Percentiles rank a stretch among this genome's conserved stretches.
Conservation (phyloP, 1,140 invertebrate species). For the Camponotus vicinus region DNA sequence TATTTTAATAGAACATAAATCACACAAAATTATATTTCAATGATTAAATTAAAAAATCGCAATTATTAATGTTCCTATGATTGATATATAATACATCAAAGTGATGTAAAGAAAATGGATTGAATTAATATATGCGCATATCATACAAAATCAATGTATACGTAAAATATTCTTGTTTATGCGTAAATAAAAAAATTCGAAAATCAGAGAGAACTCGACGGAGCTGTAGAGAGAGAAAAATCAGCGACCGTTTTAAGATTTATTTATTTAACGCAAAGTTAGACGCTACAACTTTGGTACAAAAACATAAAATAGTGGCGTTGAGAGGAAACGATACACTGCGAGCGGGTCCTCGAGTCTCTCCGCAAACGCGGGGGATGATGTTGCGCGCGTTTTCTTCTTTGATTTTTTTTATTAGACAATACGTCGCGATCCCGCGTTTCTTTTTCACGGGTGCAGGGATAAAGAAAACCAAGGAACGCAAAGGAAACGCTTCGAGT, state of each 20-base stretch:
- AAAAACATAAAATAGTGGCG: conserved; percentile 84
- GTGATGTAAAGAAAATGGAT: no score
- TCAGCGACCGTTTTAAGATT: conserved; percentile 72
- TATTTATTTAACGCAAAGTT: conserved; percentile 85
- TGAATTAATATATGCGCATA: neutral
- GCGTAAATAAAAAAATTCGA: no score
- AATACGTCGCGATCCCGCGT: neutral
- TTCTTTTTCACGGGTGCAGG: conserved; percentile 17
- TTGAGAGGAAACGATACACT: conserved; percentile 79
- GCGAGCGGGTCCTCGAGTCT: conserved; percentile 75
- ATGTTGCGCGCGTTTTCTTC: conserved; percentile 24
- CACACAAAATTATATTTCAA: no score
- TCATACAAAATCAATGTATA: neutral
- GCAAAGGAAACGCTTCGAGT: conserved; percentile 66
- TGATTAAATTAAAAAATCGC: no score
- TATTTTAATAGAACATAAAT: no score
- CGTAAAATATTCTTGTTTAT: neutral
- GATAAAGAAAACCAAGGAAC: conserved; percentile 33
- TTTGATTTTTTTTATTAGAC: conserved; percentile 23
- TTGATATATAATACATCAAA: no score
- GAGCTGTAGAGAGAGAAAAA: neutral
- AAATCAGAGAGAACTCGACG: neutral
- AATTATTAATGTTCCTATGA: no score
- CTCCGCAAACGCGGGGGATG: conserved; percentile 63
- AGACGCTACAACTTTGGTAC: conserved; percentile 85